Evolutionary conservation across 2,113 vertebrate species (phyloP), one percentile per base, ranked within the genome.

Genomic region (Strix aluco): DNA sequence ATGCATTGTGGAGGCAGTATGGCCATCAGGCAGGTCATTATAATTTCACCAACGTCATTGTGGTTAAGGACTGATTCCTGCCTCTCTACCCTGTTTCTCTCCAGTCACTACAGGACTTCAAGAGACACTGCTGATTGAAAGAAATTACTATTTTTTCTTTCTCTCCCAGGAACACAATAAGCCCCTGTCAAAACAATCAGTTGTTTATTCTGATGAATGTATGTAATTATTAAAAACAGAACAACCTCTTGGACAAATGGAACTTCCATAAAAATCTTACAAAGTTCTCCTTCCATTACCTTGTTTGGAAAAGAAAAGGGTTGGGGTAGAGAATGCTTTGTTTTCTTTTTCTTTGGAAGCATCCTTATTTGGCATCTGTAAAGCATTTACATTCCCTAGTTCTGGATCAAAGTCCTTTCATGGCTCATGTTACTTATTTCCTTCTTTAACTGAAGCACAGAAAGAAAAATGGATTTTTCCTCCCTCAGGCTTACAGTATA

Each of bases 361-460:
- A 81, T 96, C 96, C 96, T 93, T 96, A 94, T 96, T 96, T 97
- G 95, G 96, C 97, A 97, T 97, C 96, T 97, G 97, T 96, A 96
- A 97, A 95, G 94, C 88, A 97, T 97, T 97, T 97, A 94, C 95
- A 97, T 97, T 97, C 96, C 86, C 93, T 92, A 36, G 78, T 93
- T 96, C 93, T 97, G 96, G 96, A 96, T 97, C 94, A 97, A 96
- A 96, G 94, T 96, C 91, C 75, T 96, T 97, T 94, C 92, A 73
- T 85, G 91, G 92, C 83, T 97, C 96, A 94, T 96, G 92, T 97
- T 96, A 97, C 96, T 95, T 96, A 96, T 96, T 97, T 96, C 96
- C 94, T 95, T 78, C 95, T 96, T 93, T 88, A 95, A 96, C 88
- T 70, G 49, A 92, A 91, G 83, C 81, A 86, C 63, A 70, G 88